These are phyloP conservation scores for Cephus rjabovi DNA, from an alignment of 2,888 invertebrate species.

Conservation along the genomic window DNA sequence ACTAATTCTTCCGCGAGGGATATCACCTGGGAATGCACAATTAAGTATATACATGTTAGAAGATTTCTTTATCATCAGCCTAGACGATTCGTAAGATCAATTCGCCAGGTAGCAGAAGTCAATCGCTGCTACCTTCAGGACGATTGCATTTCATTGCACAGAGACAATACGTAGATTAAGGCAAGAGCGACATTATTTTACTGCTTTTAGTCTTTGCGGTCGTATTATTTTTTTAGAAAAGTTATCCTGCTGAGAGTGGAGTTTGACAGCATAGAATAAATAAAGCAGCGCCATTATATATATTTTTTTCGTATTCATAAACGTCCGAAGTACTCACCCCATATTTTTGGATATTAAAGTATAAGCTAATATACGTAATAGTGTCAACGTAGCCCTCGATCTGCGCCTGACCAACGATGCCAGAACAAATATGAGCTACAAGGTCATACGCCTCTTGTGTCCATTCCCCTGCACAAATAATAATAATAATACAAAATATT, in stretches of 20 bases:
- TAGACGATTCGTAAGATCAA: background rate
- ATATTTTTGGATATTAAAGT: conserved; percentile 81
- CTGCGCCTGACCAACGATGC: conserved; percentile 88
- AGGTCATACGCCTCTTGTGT: conserved; percentile 81
- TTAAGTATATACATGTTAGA: conserved; percentile 11
- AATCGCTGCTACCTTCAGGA: background rate
- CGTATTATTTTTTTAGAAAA: too few relatives aligned
- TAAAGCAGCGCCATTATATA: background rate
- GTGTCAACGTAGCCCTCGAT: conserved; percentile 85
- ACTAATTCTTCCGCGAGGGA: conserved; percentile 90
- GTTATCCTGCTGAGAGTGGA: too few relatives aligned
- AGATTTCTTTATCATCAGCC: background rate
- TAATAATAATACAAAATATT: conserved; percentile 39
- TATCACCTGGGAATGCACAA: conserved; percentile 75
- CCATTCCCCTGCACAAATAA: conserved; percentile 72
- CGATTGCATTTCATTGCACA: background rate
- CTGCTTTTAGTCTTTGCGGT: too few relatives aligned
- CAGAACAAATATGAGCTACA: conserved; percentile 83
- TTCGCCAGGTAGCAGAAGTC: background rate
- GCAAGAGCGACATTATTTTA: background rate
- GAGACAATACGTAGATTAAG: background rate
- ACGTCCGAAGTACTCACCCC: conserved; percentile 71
- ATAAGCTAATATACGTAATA: conserved; percentile 82
- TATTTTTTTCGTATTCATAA: background rate
- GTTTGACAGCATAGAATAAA: too few relatives aligned